Conservation (phyloP, 2,888 invertebrate genomes). For the Drosophila pseudotakahashii region DNA sequence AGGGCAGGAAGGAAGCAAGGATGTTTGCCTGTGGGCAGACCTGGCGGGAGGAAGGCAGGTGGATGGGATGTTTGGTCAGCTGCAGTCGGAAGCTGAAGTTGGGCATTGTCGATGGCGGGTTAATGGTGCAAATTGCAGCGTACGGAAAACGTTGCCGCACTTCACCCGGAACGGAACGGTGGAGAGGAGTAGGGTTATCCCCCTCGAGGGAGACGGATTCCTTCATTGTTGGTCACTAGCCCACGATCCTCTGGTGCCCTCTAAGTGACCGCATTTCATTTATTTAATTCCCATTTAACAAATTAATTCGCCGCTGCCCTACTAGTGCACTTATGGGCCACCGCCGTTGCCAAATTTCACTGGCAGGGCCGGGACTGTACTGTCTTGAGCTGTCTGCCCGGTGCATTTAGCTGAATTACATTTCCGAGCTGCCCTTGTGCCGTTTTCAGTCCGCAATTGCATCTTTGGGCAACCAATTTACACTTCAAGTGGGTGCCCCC, state of each 20-base stretch:
- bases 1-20: constrained; percentile 66
- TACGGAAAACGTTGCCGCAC: constrained; percentile 43
- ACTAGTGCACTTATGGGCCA: constrained; percentile 15
- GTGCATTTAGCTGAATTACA: constrained; percentile 35
- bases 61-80: constrained; percentile 69
- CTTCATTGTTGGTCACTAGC: constrained; percentile 3
- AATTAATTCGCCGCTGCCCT: constrained; percentile 30
- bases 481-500: constrained; percentile 46
- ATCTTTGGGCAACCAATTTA: constrained; percentile 52
- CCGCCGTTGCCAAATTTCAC: constrained; percentile 42
- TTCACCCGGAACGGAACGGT: constrained; percentile 37
- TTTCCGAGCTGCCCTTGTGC: constrained; percentile 15
- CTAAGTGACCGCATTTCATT: constrained; percentile 41
- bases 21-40: constrained; percentile 73
- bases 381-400: constrained; percentile 27
- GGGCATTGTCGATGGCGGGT: constrained; percentile 41
- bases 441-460: constrained; percentile 37
- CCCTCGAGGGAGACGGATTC: not conserved
- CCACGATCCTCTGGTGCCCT: constrained; percentile 9
- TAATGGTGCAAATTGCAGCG: constrained; percentile 47
- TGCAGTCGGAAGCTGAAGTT: constrained; percentile 49
- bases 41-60: constrained; percentile 16
- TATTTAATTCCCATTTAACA: constrained; percentile 41
- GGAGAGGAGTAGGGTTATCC: not conserved
- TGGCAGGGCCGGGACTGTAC: constrained; percentile 3